Evolutionary conservation across 2,888 invertebrate species (phyloP).

Genomic region (Nomada fabriciana): DNA sequence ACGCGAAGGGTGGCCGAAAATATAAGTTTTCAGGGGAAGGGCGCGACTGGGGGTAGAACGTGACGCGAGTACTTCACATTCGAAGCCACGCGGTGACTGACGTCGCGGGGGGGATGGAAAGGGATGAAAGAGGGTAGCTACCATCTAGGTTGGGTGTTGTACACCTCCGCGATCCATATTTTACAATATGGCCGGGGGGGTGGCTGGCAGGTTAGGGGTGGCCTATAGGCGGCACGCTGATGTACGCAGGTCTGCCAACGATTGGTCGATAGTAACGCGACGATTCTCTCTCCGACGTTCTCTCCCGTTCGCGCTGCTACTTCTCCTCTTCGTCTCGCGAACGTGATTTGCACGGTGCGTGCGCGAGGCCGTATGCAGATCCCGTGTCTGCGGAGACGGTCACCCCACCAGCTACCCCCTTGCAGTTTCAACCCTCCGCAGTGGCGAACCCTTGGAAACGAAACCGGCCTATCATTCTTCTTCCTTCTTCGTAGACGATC

Average conservation of each 20-base stretch:
- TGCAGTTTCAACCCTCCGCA: slow-evolving; percentile 46
- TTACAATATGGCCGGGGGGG: slow-evolving; percentile 83
- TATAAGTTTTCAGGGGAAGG: neutral
- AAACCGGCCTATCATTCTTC: slow-evolving; percentile 69
- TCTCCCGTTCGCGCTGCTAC: slow-evolving; percentile 51
- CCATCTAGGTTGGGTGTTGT: slow-evolving; percentile 76
- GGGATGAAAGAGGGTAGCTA: slow-evolving; percentile 61
- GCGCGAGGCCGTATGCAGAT: slow-evolving; percentile 74
- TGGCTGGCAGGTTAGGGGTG: slow-evolving; percentile 79
- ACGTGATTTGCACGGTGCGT: slow-evolving; percentile 62
- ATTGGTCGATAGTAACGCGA: slow-evolving; percentile 83
- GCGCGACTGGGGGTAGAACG: neutral
- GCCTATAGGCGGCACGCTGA: slow-evolving; percentile 82
- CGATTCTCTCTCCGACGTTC: slow-evolving; percentile 73
- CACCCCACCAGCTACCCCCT: slow-evolving; percentile 51
- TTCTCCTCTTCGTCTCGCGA: slow-evolving; percentile 40
- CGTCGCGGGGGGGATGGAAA: slow-evolving; percentile 46
- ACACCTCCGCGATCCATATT: slow-evolving; percentile 84
- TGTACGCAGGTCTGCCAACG: slow-evolving; percentile 83
- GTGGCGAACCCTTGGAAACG: slow-evolving; percentile 51
- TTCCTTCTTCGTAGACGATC: slow-evolving; percentile 38
- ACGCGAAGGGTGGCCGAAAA: neutral
- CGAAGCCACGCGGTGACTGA: slow-evolving; percentile 45
- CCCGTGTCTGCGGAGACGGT: slow-evolving; percentile 7
- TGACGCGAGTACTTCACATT: slow-evolving; percentile 39